phyloP scores from a whole-genome alignment of 2,888 invertebrate genomes.

The Agrochola litura region DNA sequence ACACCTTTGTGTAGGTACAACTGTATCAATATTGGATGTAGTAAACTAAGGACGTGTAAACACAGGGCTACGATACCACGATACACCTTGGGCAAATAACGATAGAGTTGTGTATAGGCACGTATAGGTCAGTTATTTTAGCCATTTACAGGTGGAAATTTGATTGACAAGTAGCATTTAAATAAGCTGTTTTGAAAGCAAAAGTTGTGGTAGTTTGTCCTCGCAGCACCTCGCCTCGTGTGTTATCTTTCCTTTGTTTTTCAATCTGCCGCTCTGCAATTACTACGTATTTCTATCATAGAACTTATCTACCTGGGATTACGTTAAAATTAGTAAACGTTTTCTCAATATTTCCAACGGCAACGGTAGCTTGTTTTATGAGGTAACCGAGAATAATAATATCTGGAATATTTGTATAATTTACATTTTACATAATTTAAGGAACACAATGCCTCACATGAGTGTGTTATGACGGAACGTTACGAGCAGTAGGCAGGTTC shows the following conservation, averaged over 20 bases:
- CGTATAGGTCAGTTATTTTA: slow-evolving; percentile 4
- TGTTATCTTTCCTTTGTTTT: not conserved
- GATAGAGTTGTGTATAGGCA: too few species aligned
- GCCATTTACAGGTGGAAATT: not conserved
- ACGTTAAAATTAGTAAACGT: not conserved
- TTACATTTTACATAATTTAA: slow-evolving; percentile 33
- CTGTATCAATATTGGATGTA: slow-evolving; percentile 46
- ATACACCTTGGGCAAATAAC: slow-evolving; percentile 22
- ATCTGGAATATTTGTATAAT: slow-evolving; percentile 19
- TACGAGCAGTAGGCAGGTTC: slow-evolving; percentile 39
- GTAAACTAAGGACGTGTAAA: slow-evolving; percentile 29
- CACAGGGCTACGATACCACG: slow-evolving; percentile 11
- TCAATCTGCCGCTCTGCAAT: not conserved
- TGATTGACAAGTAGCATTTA: not conserved
- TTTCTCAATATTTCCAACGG: not conserved
- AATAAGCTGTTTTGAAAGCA: not conserved
- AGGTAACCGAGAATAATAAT: slow-evolving; percentile 3
- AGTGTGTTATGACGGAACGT: slow-evolving; percentile 24
- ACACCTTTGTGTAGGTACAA: slow-evolving; percentile 16
- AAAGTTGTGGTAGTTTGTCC: not conserved
- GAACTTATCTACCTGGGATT: not conserved
- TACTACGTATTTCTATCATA: not conserved
- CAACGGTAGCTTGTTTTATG: not conserved
- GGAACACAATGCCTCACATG: slow-evolving; percentile 38
- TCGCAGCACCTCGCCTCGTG: too few species aligned